phyloP scores from a whole-genome alignment of 2,888 invertebrate species.

The Brassicogethes aeneus region DNA sequence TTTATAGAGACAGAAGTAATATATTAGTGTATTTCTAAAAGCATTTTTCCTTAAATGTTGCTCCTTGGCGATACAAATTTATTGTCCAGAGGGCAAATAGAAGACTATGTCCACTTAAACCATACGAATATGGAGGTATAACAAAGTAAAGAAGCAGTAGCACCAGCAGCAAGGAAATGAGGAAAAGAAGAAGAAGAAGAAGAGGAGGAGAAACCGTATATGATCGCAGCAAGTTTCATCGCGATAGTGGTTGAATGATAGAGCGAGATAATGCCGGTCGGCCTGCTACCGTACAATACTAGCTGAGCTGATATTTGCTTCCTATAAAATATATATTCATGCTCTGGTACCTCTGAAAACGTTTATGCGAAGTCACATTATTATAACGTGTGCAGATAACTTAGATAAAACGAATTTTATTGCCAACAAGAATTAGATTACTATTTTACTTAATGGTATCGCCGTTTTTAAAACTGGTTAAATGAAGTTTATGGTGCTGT shows the following conservation, averaged over 20 bases:
- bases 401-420: background rate
- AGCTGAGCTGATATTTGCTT: conserved; percentile 4
- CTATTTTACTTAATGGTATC: background rate
- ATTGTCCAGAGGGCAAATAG: too few relatives aligned
- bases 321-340: conserved; percentile 1
- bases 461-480: background rate
- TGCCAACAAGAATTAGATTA: background rate
- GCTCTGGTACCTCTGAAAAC: background rate
- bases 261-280: conserved; percentile 21
- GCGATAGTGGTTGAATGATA: conserved; percentile 26
- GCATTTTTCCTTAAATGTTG: too few relatives aligned
- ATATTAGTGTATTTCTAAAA: too few relatives aligned
- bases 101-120: too few relatives aligned
- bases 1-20: too few relatives aligned
- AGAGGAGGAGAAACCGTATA: background rate
- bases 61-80: too few relatives aligned
- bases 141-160: too few relatives aligned
- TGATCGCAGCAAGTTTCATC: conserved; percentile 11
- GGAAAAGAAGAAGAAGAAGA: too few relatives aligned
- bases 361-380: background rate
- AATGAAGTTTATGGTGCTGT: background rate
- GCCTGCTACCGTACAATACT: conserved; percentile 17
- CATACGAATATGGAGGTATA: too few relatives aligned
- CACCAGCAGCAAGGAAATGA: too few relatives aligned
- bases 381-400: background rate